Evolutionary conservation across 2,888 invertebrate species (phyloP), one percentile per base, ranked within the genome.

Genomic region (Dasysyrphus tricinctus): DNA sequence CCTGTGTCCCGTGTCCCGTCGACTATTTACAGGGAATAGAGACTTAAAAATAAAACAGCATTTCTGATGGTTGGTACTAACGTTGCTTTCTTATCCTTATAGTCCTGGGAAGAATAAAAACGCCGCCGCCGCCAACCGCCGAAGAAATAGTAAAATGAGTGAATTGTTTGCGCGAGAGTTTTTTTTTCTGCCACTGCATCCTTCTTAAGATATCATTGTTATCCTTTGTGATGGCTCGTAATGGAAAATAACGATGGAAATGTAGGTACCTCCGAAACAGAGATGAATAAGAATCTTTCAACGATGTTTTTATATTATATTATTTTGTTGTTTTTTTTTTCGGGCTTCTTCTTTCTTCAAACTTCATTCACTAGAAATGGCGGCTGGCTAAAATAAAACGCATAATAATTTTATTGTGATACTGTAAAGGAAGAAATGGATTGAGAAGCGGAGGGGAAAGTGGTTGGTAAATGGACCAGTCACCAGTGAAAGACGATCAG

Each of bases 221-320:
- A 86, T 79, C 82, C 86, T 79, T 86, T 86, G 86, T 86, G 86
- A 86, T 82, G 86, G 86, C 75, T 86, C 82, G 82, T 86, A 86
- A 86, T 86, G 82, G 86, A 86, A 86, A 86, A 86, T 86, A 82
- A 86, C 82, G 78, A 86, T 81, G 75, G 82, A 86, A 79, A 82
- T 78, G 79, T 86, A 75, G 65, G 65, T 86, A 86, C 86, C 78
- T 78, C 79, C 70, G 59, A 79, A 86, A 86, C 78, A 86, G 86
- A 86, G 82, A 82, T 82, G 86, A 86, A 82, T 86, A 82, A 78
- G 82, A 86, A 82, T 86, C 78, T 81, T 81, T 82, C 78, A 65
- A 65, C 59, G 75, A 78, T 75, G 78, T 63, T 81, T 81, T 80
- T 84, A 72, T 54, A 39, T 69, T 49, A 29, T 29, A 29, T 59